These are phyloP conservation scores for Hippotragus niger DNA, from an alignment of 2,113 vertebrate genomes.

Conservation along the genomic window DNA sequence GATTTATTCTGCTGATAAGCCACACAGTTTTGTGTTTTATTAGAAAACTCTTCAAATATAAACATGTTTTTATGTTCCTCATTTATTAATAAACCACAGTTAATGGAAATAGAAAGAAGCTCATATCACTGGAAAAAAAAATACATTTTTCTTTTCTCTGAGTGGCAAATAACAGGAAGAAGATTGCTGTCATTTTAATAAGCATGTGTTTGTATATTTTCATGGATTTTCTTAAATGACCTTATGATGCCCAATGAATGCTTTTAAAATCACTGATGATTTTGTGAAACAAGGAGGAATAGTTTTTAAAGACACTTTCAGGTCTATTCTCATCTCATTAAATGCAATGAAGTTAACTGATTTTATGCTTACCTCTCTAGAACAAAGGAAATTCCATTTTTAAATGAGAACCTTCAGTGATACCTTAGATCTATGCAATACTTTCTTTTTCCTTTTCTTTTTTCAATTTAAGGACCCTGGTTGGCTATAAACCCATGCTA, in stretches of 20 bases:
- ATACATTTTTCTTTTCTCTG: neutral
- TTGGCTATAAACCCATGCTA: too few relatives aligned
- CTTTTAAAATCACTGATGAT: constrained; percentile 19
- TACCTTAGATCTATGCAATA: neutral
- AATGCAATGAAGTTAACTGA: constrained; percentile 42
- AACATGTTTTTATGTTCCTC: neutral
- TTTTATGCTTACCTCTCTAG: constrained; percentile 37
- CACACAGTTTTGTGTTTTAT: neutral
- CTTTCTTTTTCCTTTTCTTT: too few relatives aligned
- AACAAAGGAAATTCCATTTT: constrained; percentile 44
- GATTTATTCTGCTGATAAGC: neutral
- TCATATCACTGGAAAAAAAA: neutral
- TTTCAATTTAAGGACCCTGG: too few relatives aligned
- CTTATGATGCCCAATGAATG: neutral
- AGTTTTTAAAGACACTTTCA: constrained; percentile 45
- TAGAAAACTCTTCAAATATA: neutral
- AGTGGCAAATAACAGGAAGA: neutral
- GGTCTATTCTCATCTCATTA: constrained; percentile 40
- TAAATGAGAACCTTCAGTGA: neutral
- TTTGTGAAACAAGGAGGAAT: neutral
- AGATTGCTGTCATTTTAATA: neutral
- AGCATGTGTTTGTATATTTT: neutral
- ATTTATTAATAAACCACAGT: neutral
- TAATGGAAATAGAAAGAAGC: neutral
- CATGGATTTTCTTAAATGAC: neutral